Evolutionary conservation across 2,888 invertebrate genomes (phyloP).

Genomic region (Thymelicus sylvestris): DNA sequence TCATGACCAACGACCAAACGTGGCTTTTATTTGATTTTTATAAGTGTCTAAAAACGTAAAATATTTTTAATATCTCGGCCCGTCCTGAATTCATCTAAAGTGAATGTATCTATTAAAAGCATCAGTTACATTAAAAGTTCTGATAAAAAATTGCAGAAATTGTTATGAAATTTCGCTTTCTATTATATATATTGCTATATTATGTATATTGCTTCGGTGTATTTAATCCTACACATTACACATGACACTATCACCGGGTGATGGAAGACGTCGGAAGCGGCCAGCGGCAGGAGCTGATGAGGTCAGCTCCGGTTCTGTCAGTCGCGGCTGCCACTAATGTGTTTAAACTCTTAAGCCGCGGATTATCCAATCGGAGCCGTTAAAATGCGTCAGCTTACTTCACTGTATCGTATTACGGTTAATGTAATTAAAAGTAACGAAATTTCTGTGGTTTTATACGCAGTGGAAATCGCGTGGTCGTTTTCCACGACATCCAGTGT

Average conservation of each 20-base stretch:
- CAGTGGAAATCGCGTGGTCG: not conserved
- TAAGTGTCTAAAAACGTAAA: too few relatives aligned
- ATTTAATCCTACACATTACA: not conserved
- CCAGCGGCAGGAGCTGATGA: not conserved
- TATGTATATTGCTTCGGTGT: too few relatives aligned
- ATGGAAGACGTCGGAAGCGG: not conserved
- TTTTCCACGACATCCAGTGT: too few relatives aligned
- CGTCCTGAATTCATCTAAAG: too few relatives aligned
- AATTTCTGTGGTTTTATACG: not conserved
- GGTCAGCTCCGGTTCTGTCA: slow-evolving; percentile 11
- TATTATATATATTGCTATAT: too few relatives aligned
- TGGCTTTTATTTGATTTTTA: too few relatives aligned
- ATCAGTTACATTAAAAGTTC: too few relatives aligned
- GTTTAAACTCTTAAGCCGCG: slow-evolving; percentile 8
- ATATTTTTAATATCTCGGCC: too few relatives aligned
- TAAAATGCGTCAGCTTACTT: slow-evolving; percentile 23
- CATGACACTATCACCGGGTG: not conserved
- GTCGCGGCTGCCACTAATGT: slow-evolving; percentile 18
- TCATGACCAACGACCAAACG: too few relatives aligned
- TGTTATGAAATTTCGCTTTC: too few relatives aligned
- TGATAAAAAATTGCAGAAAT: too few relatives aligned
- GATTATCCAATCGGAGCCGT: slow-evolving; percentile 26
- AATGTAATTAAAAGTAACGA: slow-evolving; percentile 12
- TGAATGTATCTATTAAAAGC: too few relatives aligned
- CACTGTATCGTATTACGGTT: slow-evolving; percentile 24